These are phyloP conservation scores for Agrenia bidenticulata DNA, from an alignment of 2,888 invertebrate species.

Conservation along the genomic window DNA sequence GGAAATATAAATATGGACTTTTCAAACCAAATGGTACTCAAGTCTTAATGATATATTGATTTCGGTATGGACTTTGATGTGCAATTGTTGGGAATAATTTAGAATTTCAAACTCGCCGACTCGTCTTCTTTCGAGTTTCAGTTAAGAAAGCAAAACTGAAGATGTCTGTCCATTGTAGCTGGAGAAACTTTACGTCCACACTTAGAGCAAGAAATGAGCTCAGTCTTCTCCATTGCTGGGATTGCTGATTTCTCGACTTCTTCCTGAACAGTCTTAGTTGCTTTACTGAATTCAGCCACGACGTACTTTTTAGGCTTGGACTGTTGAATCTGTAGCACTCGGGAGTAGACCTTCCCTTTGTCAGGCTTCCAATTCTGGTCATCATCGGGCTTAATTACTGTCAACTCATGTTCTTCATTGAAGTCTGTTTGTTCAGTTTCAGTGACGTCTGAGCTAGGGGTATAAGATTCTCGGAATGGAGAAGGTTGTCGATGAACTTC, in stretches of 20 bases:
- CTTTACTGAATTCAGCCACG: neutral
- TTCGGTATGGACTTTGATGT: too few species aligned
- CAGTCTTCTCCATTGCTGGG: neutral
- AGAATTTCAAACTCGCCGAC: too few species aligned
- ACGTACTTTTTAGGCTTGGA: conserved; percentile 24
- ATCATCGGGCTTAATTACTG: conserved; percentile 21
- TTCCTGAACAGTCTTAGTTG: neutral
- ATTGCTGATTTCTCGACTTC: neutral
- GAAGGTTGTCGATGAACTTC: neutral
- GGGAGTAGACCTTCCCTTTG: conserved; percentile 28
- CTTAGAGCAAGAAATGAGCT: conserved; percentile 14
- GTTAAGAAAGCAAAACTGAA: neutral
- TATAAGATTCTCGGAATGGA: neutral
- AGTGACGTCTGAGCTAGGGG: neutral
- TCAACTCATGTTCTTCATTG: conserved; percentile 9
- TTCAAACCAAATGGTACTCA: too few species aligned
- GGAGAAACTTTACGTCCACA: conserved; percentile 19
- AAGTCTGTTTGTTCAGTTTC: neutral
- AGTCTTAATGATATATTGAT: too few species aligned
- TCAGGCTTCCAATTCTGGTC: conserved; percentile 34
- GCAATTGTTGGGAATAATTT: too few species aligned
- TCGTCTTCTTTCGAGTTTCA: too few species aligned
- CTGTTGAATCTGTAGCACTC: conserved; percentile 16
- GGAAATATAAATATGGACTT: too few species aligned
- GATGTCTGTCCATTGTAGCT: conserved; percentile 10